Base-by-base conservation (phyloP, 2,888 invertebrate species). In the Hoplodrina ambigua region DNA sequence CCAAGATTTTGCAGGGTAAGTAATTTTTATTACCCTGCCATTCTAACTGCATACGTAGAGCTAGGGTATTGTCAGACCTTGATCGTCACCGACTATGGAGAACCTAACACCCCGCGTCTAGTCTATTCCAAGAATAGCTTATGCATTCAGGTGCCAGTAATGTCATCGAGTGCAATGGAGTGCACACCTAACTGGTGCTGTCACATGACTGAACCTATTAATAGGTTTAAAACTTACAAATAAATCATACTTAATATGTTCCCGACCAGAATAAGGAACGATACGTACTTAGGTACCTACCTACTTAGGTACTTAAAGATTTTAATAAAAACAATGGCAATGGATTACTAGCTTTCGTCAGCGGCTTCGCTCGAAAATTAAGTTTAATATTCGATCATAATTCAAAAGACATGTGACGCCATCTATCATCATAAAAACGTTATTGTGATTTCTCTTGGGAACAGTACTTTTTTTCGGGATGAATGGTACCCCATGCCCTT, bases 61-160 rank as follows among this genome's bases (percentile, higher is more conserved):
- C 52, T 61, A 64, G 60, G 46, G 52, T 54, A 76, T 54, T 60
- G 25, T 53, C 55, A 67, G 71, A 74, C 75, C 75, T 78, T 80
- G 64, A 64, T 80, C 44, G 70, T 65, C 66, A 69, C 50, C 68
- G 83, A 71, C 82, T 83, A 78, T 87, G 85, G 85, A 88, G 87
- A 88, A 86, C 80, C 65, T 74, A 84, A 76, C 81, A 77, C 71
- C 60, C 79, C 78, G 82, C 82, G 75, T 80, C 25, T 75, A 85
- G 80, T 84, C 84, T 89, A 87, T 88, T 90, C 87, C 84, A 70
- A 88, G 88, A 91, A 91, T 90, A 92, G 86, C 85, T 79, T 81
- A 84, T 84, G 88, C 86, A 88, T 79, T 81, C 84, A 83, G 80
- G 84, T 86, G 86, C 81, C 86, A 86, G 84, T 86, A 78, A 84